Base-by-base conservation (phyloP, 2,888 invertebrate genomes). In the Meandrusa payeni region DNA sequence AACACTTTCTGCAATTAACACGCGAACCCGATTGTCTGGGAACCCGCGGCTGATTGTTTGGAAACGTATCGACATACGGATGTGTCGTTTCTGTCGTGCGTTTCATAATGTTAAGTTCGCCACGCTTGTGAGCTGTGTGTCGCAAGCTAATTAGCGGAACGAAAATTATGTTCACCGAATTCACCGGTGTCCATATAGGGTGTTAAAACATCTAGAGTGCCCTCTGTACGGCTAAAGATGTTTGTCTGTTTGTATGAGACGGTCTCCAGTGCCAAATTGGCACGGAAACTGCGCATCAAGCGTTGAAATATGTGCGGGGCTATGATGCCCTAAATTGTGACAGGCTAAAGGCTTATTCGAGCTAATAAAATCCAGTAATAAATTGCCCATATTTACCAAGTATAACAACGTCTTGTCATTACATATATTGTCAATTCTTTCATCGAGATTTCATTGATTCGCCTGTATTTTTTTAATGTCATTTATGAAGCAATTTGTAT, bases 1-100 rank as follows among this genome's bases (percentile, higher is more conserved):
- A 51, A 46, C 55, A 52, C 55, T 57, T 58, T 59, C 46, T 63
- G 57, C 61, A 66, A 72, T 72, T 67, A 70, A 57, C 59, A 61
- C 56, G 54, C 49, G 52, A 51, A 42, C 50, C 43, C 52, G 53
- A 58, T 61, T 57, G 61, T 57, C 56, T 69, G 66, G 52, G 65
- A 73, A 66, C 62, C 45, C 43, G 53, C 50, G 24, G 51, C 54
- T 61, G 52, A 66, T 66, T 51, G 57, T 58, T 56, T 55, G 47
- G 51, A 52, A 55, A 61, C 52, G 47, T 48, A 55, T 48, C n/a
- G n/a, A n/a, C n/a, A 46, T 51, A 51, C 55, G 46, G 57, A 56
- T 53, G 47, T 33, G 50, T 36, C 13, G 24, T 34, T 46, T 39
- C 9, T 15, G 27, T 15, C 10, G 5, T 41, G 46, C 42, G 58